These are phyloP conservation scores for Tautogolabrus adspersus DNA, from an alignment of 2,113 vertebrate genomes.

Conservation along the genomic window DNA sequence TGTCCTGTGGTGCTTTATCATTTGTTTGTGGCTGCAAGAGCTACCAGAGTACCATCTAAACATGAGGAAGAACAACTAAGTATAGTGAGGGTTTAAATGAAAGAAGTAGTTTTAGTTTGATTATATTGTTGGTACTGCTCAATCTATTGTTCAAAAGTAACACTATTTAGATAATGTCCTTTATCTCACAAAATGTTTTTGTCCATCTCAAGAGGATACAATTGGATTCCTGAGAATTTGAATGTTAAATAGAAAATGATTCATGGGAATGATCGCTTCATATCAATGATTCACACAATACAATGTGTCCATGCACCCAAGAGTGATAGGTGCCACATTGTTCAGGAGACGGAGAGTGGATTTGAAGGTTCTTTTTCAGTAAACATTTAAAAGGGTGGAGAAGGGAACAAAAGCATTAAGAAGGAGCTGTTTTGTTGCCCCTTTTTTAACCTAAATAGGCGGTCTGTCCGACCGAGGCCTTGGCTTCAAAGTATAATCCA, in stretches of 20 bases:
- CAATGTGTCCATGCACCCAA: conserved; percentile 79
- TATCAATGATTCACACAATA: conserved; percentile 73
- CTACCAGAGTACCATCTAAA: conserved; percentile 9
- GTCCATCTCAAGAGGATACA: conserved; percentile 76
- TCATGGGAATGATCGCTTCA: conserved; percentile 80
- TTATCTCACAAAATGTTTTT: conserved; percentile 67
- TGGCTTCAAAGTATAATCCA: conserved; percentile 92
- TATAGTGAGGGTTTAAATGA: neutral
- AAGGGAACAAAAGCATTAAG: conserved; percentile 81
- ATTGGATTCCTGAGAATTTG: conserved; percentile 73
- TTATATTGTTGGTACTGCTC: conserved; percentile 8
- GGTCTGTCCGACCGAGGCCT: conserved; percentile 83
- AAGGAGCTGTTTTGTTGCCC: conserved; percentile 86
- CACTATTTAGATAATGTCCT: conserved; percentile 52
- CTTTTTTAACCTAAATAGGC: conserved; percentile 86
- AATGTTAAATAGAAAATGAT: conserved; percentile 80
- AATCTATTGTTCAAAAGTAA: conserved; percentile 36
- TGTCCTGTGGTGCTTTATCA: conserved; percentile 51
- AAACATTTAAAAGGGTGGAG: conserved; percentile 86
- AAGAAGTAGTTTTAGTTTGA: conserved; percentile 15
- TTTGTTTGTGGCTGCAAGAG: conserved; percentile 33
- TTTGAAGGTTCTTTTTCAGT: conserved; percentile 86
- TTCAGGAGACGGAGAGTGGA: conserved; percentile 81
- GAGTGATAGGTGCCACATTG: conserved; percentile 83
- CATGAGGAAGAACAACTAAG: neutral